Evolutionary conservation across 2,888 invertebrate species (phyloP), one percentile per base, ranked within the genome.

Genomic region (Siphlonurus alternatus): DNA sequence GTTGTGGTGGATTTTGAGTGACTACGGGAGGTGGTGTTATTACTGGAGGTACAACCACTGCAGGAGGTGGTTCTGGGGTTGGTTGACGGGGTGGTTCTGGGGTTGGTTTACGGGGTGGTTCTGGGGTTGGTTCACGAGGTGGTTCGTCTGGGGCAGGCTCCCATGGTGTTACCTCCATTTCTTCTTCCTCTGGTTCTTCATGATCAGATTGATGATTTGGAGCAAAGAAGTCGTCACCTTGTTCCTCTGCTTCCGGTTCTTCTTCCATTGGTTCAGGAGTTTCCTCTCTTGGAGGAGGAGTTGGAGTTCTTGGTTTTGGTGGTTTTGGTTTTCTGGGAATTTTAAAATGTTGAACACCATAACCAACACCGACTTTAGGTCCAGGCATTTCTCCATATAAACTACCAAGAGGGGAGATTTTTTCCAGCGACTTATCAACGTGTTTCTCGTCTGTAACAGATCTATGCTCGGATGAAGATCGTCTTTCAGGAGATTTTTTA

Each of bases 301-400:
- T n/a, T n/a, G 10, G 53, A 15, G 10, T 10, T 51, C n/a, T 51
- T 5, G 56, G 7, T 20, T 22, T 7, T 22, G 7, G 5, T 18
- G 56, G 19, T 56, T n/a, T 56, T 7, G 56, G 56, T 22, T 56
- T 56, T 56, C 22, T 56, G 5, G 56, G 56, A 56, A 56, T 56
- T 38, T 15, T 38, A 38, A 38, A 38, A 38, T 15, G 5, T n/a
- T 22, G 56, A 56, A 56, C 7, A 56, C 38, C 38, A 38, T 38
- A 38, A 38, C 38, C 38, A 38, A 5, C 5, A 5, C 38, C 38
- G 15, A 38, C 38, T 38, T 38, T 38, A 10, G 56, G 56, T 10
- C 22, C 19, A 56, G 56, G 56, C 56, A 56, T 56, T 56, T 56
- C 56, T 56, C 56, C 56, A 56, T 56, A 56, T 56, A 56, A 56